phyloP scores from a whole-genome alignment of 2,797 vertebrate genomes.

The Hypotaenidia philippensis region DNA sequence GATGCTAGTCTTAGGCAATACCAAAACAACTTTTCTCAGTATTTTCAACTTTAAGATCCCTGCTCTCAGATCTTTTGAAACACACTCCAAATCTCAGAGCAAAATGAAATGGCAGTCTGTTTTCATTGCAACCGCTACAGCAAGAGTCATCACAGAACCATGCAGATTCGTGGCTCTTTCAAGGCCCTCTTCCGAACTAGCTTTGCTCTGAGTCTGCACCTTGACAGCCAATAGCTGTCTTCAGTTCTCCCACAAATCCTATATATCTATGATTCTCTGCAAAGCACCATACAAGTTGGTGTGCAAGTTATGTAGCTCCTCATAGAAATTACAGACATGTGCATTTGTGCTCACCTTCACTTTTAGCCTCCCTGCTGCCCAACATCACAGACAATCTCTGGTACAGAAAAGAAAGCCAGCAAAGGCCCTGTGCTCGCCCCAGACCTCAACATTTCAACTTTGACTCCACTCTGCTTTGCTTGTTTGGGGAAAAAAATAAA shows the following conservation, averaged over 20 bases:
- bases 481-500: background rate
- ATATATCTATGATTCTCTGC: background rate
- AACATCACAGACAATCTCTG: background rate
- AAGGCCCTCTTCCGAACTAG: background rate
- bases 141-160: background rate
- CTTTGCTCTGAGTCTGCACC: background rate
- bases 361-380: background rate
- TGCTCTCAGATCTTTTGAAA: background rate
- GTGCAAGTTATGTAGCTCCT: fast-evolving
- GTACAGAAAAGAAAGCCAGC: background rate
- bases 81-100: background rate
- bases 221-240: background rate
- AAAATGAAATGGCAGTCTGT: background rate
- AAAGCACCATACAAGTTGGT: background rate
- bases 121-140: background rate
- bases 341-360: background rate
- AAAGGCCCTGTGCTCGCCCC: background rate
- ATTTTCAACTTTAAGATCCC: background rate
- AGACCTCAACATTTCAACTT: background rate
- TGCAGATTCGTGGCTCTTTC: background rate
- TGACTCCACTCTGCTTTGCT: background rate
- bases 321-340: background rate
- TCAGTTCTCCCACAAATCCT: background rate
- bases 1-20: background rate
- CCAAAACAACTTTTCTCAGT: background rate